Percentiles rank a stretch among this genome's conserved stretches.
phyloP scores from a whole-genome alignment of 2,113 vertebrate species.

The Gnathonemus longibarbis region DNA sequence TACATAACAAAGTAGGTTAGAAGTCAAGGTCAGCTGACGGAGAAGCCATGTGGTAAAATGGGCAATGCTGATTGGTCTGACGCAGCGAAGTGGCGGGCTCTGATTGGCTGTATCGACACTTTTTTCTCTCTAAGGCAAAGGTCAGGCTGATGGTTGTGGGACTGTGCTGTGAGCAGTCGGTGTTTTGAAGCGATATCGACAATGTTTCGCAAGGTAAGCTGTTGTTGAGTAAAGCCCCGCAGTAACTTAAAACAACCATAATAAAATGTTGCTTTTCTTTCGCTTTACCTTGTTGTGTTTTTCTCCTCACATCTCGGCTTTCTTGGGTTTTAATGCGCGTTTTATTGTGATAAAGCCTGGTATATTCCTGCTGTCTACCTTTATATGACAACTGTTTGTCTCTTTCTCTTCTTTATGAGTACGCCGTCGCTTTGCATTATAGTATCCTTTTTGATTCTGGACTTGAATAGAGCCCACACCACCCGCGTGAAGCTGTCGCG shows the following conservation, averaged over 20 bases:
- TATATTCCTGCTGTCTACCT: too few relatives aligned
- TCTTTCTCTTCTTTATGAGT: background rate
- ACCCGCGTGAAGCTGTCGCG: background rate
- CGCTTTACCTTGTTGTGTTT: background rate
- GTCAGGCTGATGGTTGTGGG: background rate
- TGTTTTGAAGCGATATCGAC: background rate
- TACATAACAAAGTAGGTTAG: background rate
- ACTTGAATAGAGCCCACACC: background rate
- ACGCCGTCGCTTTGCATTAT: background rate
- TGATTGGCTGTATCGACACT: background rate
- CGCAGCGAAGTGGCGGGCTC: background rate
- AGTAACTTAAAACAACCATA: background rate
- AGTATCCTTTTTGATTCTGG: background rate
- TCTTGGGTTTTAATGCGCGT: background rate
- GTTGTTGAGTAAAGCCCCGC: background rate
- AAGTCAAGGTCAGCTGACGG: background rate
- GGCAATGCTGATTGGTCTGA: background rate
- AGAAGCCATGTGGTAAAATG: background rate
- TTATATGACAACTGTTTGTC: background rate
- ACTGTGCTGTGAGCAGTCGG: background rate
- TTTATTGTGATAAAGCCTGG: background rate
- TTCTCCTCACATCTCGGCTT: too few relatives aligned
- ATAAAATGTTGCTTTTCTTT: background rate
- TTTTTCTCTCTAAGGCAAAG: background rate
- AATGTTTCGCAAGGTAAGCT: slow-evolving; percentile 39